These are phyloP conservation scores for Drosophila ohnishii DNA, from an alignment of 1,140 invertebrate genomes.

Conservation along the genomic window DNA sequence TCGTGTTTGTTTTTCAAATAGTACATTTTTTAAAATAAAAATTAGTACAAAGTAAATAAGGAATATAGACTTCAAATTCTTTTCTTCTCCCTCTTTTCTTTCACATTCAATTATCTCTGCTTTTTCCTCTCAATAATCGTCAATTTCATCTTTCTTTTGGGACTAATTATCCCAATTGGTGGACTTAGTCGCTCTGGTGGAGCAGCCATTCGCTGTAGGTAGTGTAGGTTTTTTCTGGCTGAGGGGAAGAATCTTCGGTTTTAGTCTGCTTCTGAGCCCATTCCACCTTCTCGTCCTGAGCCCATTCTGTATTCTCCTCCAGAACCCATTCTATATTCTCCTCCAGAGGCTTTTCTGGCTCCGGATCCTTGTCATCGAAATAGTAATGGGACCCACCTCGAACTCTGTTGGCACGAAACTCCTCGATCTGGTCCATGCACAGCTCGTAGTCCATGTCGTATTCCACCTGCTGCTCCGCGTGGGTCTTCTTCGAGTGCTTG, in stretches of 20 bases:
- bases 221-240: neutral
- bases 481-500: neutral
- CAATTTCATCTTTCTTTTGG: neutral
- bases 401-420: slow-evolving; percentile 36
- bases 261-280: neutral
- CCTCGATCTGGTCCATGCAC: slow-evolving; percentile 52
- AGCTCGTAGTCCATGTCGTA: slow-evolving; percentile 56
- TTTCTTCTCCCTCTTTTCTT: neutral
- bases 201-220: neutral
- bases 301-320: neutral
- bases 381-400: slow-evolving; percentile 7
- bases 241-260: neutral
- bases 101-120: too few relatives aligned
- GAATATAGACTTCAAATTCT: neutral
- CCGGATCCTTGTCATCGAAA: neutral
- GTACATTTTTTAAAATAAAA: too few relatives aligned
- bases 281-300: neutral
- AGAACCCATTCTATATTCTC: too few relatives aligned
- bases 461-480: slow-evolving; percentile 4
- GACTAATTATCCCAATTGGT: neutral
- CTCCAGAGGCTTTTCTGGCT: neutral
- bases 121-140: neutral
- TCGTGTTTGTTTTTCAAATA: too few relatives aligned
- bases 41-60: too few relatives aligned
- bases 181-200: neutral